phyloP scores from a whole-genome alignment of 2,113 vertebrate genomes.

The Pipra filicauda region DNA sequence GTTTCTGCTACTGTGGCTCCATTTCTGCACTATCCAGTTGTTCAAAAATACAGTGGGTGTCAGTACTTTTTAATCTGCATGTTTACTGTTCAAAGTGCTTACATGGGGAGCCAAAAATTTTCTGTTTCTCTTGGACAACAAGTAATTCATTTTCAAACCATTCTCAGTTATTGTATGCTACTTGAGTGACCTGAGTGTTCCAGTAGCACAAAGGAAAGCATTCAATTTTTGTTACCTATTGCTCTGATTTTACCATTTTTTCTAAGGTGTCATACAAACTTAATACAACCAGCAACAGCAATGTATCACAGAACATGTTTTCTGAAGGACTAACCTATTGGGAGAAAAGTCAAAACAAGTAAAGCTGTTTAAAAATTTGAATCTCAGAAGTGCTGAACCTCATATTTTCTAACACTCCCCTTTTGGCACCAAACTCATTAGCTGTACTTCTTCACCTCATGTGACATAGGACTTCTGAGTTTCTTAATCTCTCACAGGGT shows the following conservation, averaged over 20 bases:
- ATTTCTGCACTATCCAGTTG: neutral
- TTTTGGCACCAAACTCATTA: neutral
- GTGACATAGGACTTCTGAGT: rapidly evolving
- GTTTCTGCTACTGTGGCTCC: neutral
- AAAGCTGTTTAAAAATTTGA: neutral
- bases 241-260: neutral
- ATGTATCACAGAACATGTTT: neutral
- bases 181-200: neutral
- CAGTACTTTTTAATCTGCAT: neutral
- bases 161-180: neutral
- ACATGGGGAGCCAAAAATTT: neutral
- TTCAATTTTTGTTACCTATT: neutral
- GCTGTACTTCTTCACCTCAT: neutral
- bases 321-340: neutral
- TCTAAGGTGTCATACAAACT: neutral
- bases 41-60: neutral
- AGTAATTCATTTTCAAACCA: neutral
- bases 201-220: neutral
- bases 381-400: neutral
- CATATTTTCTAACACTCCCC: neutral
- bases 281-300: neutral
- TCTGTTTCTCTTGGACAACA: neutral
- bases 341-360: neutral
- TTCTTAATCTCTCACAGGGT: neutral
- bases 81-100: neutral